Evolutionary conservation across 2,888 invertebrate genomes (phyloP).

Genomic region (Eurytoma californica): DNA sequence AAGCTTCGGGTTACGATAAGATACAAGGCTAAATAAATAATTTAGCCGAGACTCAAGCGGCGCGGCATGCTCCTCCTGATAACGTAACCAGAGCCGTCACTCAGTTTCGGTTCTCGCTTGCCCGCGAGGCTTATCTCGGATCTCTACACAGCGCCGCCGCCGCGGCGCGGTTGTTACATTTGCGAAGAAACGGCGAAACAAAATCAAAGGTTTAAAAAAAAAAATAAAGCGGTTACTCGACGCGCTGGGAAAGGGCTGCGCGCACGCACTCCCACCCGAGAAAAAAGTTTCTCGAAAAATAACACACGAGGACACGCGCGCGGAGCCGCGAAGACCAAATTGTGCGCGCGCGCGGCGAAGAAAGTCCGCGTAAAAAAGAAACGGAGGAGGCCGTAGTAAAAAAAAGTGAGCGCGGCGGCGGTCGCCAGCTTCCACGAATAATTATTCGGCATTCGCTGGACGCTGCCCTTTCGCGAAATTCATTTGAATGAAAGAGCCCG

Average conservation of each 20-base stretch:
- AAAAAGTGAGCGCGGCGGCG: neutral
- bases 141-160: constrained; percentile 57
- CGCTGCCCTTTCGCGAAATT: constrained; percentile 25
- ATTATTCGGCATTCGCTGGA: constrained; percentile 33
- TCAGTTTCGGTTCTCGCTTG: constrained; percentile 29
- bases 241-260: too few relatives aligned
- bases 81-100: constrained; percentile 61
- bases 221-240: constrained; percentile 1
- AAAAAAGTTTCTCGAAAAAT: neutral
- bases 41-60: constrained; percentile 63
- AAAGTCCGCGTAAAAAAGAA: neutral
- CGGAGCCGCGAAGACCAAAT: neutral
- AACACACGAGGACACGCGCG: too few relatives aligned
- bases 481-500: constrained; percentile 26
- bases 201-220: constrained; percentile 41
- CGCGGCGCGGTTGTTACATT: neutral
- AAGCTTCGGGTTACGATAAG: constrained; percentile 67
- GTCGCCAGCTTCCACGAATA: constrained; percentile 35
- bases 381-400: constrained; percentile 23
- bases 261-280: too few relatives aligned
- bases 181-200: constrained; percentile 19
- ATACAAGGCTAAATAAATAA: constrained; percentile 71
- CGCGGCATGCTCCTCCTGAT: constrained; percentile 66
- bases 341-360: neutral
- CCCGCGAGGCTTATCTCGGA: constrained; percentile 65